Evolutionary conservation across 64 coral and sea anemone species (phyloP), one percentile per base, ranked within the genome.

Genomic region (Hydrozoanthus tunicans): DNA sequence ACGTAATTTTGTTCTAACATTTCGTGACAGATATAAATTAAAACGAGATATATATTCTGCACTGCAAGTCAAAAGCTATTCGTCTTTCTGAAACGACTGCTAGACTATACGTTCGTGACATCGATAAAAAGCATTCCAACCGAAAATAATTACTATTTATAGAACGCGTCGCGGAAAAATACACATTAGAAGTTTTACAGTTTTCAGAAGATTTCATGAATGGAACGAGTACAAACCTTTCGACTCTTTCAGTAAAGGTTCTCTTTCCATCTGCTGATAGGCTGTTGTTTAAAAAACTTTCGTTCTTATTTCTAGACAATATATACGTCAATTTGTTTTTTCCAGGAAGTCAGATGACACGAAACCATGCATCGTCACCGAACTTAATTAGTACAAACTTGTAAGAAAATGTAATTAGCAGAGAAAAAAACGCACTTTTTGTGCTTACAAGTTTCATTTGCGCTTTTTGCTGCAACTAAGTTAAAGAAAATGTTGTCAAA

Each of bases 191-290:
- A 0, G 11, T 12, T 55, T 13, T 14, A 10, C 51, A 55, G 7
- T 13, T 8, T 77, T 32, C 13, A 17, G 15, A 77, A 13, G 15
- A 32, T 24, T 59, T 23, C n/a, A 6, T 23, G 5, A 79, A 82
- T 65, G 53, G 5, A 5, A 13, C 13, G 15, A 78, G 27, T 9
- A 70, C 82, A 85, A 70, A 85, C 82, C 82, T 85, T 70, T 51
- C 51, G 82, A 85, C 1, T 56, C 82, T 85, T 64, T n/a, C 17
- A 85, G 63, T 70, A 85, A 56, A 23, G 64, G 64, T 70, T 57
- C 43, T 54, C 24, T 55, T 15, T 85, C 82, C 82, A 85, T 85
- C 32, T 26, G 1, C 3, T 32, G 24, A 73, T 9, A 73, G 8
- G 23, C 17, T 20, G 25, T 20, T 3, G 6, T 32, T 9, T 9